Evolutionary conservation across 2,113 vertebrate genomes (phyloP), one percentile per base, ranked within the genome.

Genomic region (Lutjanus erythropterus): DNA sequence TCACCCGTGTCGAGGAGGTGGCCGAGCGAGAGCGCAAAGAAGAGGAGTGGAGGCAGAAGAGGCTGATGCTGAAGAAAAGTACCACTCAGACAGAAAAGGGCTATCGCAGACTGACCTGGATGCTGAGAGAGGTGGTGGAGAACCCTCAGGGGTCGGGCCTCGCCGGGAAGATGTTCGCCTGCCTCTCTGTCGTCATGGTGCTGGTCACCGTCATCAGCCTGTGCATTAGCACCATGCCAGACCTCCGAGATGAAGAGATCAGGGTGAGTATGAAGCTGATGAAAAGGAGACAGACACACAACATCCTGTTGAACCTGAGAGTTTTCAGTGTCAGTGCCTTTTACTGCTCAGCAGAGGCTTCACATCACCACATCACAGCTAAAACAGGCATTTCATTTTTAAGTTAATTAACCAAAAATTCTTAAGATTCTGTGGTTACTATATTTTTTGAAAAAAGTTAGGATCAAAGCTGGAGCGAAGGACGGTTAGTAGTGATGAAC

Each of bases 191-290:
- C 55, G 81, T 97, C 80, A 98, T 99, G 81, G 97, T 99, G 89
- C 91, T 95, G 59, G 95, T 98, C 91, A 99, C 97, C 0, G 97
- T 98, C 0, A 81, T 99, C 90, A 99, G 97, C 93, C 95, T 99
- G 86, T 99, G 98, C 58, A 94, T 99, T 80, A 98, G 97, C 95
- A 99, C 97, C 83, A 97, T 99, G 97, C 97, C 98, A 0, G 97
- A 99, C 81, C 92, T 97, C 46, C 91, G 97, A 84, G 96, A 96
- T 0, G 97, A 98, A 87, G 97, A 97, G 74, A 96, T 93, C 82
- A 94, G 93, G 96, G 98, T 99, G 87, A 89, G 97, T 88, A 77
- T 59, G 27, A 42, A 39, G 50, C 42, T 2, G 0, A 8, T 1
- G 9, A 25, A 49, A 39, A 41, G 3, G 53, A 44, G 52, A 69